Evolutionary conservation across 2,113 vertebrate species (phyloP).

Genomic region (Syrmaticus mikado): DNA sequence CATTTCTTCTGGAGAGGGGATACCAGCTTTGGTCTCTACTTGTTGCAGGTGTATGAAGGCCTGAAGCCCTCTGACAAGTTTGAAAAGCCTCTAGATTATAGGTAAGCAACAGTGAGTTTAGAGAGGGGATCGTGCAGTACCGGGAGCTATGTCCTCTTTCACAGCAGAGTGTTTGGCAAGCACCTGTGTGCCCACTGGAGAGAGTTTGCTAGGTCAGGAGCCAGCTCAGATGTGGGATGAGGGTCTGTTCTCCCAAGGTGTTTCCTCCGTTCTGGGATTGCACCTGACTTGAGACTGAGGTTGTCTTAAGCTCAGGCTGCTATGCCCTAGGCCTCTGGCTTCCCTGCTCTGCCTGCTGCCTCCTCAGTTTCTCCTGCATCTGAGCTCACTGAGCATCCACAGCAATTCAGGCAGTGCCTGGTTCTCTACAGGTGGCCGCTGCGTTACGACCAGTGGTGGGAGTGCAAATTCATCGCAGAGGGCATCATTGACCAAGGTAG

Average conservation of each 20-base stretch:
- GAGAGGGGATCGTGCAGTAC: background rate
- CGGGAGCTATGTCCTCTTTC: background rate
- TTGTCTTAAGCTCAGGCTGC: background rate
- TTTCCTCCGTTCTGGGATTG: background rate
- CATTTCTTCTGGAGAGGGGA: background rate
- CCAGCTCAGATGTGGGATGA: background rate
- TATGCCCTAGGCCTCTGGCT: background rate
- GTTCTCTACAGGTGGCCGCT: conserved; percentile 88
- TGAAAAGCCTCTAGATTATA: conserved; percentile 96
- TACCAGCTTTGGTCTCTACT: background rate
- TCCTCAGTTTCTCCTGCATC: background rate
- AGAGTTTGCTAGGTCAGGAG: background rate
- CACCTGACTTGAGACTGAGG: background rate
- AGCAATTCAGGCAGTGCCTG: background rate
- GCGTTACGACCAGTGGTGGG: conserved; percentile 99
- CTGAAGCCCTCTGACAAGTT: conserved; percentile 95
- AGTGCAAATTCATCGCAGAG: conserved; percentile 98
- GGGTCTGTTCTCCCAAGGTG: background rate
- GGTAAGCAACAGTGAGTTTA: conserved; percentile 68
- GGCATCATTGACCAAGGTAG: conserved; percentile 98
- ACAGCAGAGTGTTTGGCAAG: background rate
- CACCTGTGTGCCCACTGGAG: background rate
- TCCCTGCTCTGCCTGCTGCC: background rate
- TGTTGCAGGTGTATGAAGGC: conserved; percentile 93
- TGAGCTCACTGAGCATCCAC: background rate